Conservation (phyloP, 2,888 invertebrate genomes). For the Gibbula magus region DNA sequence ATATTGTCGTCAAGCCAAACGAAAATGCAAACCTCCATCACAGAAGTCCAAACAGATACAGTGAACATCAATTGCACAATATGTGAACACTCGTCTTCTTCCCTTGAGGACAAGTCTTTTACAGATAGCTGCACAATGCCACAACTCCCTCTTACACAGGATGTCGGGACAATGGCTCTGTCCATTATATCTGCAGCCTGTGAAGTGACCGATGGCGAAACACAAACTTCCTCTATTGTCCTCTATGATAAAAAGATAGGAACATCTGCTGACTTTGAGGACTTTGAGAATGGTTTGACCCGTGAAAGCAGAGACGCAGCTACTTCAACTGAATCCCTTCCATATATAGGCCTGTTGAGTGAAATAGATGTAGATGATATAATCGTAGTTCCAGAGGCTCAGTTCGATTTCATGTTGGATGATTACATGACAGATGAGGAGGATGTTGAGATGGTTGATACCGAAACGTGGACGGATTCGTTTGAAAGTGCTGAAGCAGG, state of each 20-base stretch:
- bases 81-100: slow-evolving; percentile 31
- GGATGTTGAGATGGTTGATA: slow-evolving; percentile 56
- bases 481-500: slow-evolving; percentile 52
- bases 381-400: slow-evolving; percentile 61
- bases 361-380: slow-evolving; percentile 65
- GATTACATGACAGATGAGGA: slow-evolving; percentile 28
- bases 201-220: slow-evolving; percentile 43
- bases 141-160: slow-evolving; percentile 44
- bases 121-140: slow-evolving; percentile 48
- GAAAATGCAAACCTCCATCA: not conserved
- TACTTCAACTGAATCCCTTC: slow-evolving; percentile 67
- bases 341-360: slow-evolving; percentile 68
- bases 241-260: slow-evolving; percentile 57
- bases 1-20: not conserved
- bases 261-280: slow-evolving; percentile 56
- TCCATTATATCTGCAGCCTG: slow-evolving; percentile 44
- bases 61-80: slow-evolving; percentile 31
- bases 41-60: slow-evolving; percentile 32
- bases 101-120: slow-evolving; percentile 27
- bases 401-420: slow-evolving; percentile 39
- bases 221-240: slow-evolving; percentile 54
- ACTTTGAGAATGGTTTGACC: slow-evolving; percentile 17
- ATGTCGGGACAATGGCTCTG: slow-evolving; percentile 60
- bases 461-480: slow-evolving; percentile 53
- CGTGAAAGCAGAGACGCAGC: slow-evolving; percentile 50